These are phyloP conservation scores for Idaea biselata DNA, from an alignment of 2,888 invertebrate genomes.

Conservation along the genomic window DNA sequence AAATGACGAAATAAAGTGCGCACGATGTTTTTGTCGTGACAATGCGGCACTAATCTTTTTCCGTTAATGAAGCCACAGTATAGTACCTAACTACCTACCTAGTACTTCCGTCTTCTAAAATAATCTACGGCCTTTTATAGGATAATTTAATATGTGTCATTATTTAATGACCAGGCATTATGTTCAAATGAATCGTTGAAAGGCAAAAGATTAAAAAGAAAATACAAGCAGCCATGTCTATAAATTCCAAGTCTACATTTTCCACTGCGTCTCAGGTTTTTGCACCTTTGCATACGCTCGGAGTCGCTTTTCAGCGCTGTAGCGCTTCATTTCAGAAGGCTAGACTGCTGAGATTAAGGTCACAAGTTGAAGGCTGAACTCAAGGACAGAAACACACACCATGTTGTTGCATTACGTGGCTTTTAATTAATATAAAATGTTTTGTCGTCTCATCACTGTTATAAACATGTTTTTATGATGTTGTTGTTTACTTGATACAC, in stretches of 20 bases:
- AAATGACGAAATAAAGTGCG: too few species aligned
- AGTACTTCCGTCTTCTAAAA: too few species aligned
- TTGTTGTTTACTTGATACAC: background rate
- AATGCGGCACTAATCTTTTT: too few species aligned
- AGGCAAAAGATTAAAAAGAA: too few species aligned
- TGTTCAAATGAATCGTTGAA: too few species aligned
- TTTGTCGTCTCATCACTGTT: background rate
- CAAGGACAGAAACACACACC: slow-evolving; percentile 4
- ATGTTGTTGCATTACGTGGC: background rate
- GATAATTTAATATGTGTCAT: too few species aligned
- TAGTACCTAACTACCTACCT: too few species aligned
- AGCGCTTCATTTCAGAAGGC: slow-evolving; percentile 13
- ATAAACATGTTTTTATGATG: background rate
- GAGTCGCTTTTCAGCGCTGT: slow-evolving; percentile 32
- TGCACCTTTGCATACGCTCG: slow-evolving; percentile 44
- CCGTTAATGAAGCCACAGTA: too few species aligned
- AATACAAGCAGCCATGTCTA: background rate
- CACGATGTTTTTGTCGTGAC: too few species aligned
- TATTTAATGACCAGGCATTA: too few species aligned
- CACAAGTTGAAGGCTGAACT: slow-evolving; percentile 38
- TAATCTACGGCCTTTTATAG: too few species aligned
- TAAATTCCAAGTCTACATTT: slow-evolving; percentile 18
- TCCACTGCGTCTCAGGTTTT: slow-evolving; percentile 24
- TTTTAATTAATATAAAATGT: background rate
- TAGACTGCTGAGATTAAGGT: slow-evolving; percentile 25